Conservation (phyloP, 2,113 vertebrate species). For the Rhineura floridana region DNA sequence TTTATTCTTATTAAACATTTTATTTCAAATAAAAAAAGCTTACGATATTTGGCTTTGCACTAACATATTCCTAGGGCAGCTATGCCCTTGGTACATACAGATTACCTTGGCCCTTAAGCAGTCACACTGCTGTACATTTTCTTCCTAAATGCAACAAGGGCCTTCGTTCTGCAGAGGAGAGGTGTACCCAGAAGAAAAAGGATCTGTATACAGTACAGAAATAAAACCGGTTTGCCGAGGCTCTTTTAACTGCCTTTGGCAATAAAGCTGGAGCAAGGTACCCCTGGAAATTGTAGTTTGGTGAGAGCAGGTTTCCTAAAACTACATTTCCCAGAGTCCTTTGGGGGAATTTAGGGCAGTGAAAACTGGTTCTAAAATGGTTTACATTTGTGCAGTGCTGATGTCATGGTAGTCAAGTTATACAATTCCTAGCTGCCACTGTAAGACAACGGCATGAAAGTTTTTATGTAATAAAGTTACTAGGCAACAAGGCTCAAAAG, state of each 20-base stretch:
- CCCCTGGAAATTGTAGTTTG: not conserved
- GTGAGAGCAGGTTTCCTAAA: no score
- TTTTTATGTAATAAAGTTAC: conserved; percentile 59
- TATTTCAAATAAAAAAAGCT: no score
- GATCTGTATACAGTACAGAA: not conserved
- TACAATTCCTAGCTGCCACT: conserved; percentile 29
- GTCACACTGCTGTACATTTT: conserved; percentile 50
- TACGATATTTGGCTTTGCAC: no score
- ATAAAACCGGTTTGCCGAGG: not conserved
- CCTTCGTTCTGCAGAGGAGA: conserved; percentile 48
- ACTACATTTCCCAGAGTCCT: no score
- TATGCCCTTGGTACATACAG: not conserved
- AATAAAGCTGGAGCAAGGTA: not conserved
- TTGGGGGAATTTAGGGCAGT: no score
- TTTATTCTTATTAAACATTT: no score
- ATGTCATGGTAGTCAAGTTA: conserved; percentile 31
- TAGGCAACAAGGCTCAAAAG: conserved; percentile 11
- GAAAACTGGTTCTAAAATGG: not conserved
- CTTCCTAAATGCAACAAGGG: conserved; percentile 41
- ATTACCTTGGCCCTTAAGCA: not conserved
- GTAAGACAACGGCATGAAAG: conserved; percentile 34
- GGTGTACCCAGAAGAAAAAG: not conserved
- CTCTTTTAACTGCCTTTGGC: not conserved
- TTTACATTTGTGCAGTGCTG: not conserved
- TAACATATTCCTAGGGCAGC: not conserved